Conservation (phyloP, 2,797 vertebrate genomes). For the Poliocrania exsul region DNA sequence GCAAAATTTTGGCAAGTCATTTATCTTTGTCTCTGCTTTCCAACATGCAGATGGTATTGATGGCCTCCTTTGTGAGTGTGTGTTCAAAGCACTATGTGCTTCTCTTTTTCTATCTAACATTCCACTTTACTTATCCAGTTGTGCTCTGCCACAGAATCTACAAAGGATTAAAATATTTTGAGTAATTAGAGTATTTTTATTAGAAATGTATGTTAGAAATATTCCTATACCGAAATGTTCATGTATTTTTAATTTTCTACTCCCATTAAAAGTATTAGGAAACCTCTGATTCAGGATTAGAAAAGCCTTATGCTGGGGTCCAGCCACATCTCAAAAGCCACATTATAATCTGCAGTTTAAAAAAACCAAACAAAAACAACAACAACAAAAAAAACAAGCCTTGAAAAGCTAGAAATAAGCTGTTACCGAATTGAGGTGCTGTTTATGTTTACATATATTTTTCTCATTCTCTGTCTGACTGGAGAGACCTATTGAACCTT, state of each 20-base stretch:
- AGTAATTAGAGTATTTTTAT: background rate
- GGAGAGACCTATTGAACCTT: background rate
- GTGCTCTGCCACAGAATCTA: background rate
- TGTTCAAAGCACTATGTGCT: background rate
- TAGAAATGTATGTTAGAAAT: background rate
- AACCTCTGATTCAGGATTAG: background rate
- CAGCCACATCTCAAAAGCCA: background rate
- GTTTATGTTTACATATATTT: background rate
- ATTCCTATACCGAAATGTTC: background rate
- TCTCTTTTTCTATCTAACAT: background rate
- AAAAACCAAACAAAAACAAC: background rate
- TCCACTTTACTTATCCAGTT: background rate
- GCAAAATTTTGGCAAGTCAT: background rate
- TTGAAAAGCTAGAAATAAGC: background rate
- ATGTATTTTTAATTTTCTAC: background rate
- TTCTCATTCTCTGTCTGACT: background rate
- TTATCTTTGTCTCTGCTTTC: background rate
- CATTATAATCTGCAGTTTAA: background rate
- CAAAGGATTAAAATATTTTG: background rate
- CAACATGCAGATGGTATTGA: background rate
- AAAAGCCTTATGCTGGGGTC: background rate
- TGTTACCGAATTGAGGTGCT: background rate
- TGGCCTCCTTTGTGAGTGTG: background rate
- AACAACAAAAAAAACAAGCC: background rate
- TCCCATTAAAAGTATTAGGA: background rate